Percentiles rank a stretch among this genome's conserved stretches.
phyloP scores from a whole-genome alignment of 2,113 vertebrate genomes.

The Myiozetetes cayanensis region DNA sequence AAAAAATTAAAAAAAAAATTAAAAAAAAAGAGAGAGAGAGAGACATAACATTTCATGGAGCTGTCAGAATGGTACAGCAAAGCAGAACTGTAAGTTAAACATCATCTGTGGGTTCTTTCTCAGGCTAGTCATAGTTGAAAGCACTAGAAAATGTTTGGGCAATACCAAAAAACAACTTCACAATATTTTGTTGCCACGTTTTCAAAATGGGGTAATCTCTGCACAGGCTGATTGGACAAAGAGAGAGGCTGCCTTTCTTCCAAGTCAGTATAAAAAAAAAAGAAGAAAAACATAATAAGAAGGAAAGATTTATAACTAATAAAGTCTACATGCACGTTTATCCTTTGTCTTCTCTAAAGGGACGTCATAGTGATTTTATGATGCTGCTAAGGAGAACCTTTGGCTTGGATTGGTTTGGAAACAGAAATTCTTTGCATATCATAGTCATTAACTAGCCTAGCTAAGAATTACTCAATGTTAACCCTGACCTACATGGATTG shows the following conservation, averaged over 20 bases:
- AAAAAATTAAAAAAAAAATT: neutral
- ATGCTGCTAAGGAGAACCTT: slow-evolving; percentile 35
- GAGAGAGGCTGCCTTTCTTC: neutral
- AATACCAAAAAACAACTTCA: neutral
- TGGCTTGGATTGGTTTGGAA: slow-evolving; percentile 39
- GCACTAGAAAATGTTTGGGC: neutral
- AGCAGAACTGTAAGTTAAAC: neutral
- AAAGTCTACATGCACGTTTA: neutral
- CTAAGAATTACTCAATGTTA: slow-evolving; percentile 38
- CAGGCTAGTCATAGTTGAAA: neutral
- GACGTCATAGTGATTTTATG: slow-evolving; percentile 31
- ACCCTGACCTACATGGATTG: neutral
- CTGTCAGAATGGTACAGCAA: neutral
- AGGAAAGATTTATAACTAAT: neutral
- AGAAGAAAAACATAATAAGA: neutral
- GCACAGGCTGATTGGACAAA: neutral
- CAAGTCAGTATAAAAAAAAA: neutral
- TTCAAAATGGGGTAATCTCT: neutral
- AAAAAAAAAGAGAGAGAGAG: too few species aligned
- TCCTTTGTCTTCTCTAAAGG: neutral
- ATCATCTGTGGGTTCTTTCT: neutral
- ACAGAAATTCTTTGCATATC: slow-evolving; percentile 55
- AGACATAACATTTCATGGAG: neutral
- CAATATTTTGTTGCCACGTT: neutral
- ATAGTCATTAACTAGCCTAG: slow-evolving; percentile 33